phyloP scores from a whole-genome alignment of 2,888 invertebrate genomes.

The Orchesella flavescens region DNA sequence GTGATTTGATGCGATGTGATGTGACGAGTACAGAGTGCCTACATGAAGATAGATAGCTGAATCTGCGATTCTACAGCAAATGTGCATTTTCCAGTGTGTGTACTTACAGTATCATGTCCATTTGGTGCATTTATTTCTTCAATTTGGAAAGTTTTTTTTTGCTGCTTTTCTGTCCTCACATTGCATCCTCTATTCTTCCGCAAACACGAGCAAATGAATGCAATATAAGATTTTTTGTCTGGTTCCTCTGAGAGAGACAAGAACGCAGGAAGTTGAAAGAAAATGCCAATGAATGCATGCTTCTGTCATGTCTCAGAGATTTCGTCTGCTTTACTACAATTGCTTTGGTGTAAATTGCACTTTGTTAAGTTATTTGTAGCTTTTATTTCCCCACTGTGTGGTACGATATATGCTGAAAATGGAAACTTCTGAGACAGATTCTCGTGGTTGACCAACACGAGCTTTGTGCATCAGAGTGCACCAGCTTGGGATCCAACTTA shows the following conservation, averaged over 20 bases:
- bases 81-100: slow-evolving; percentile 4
- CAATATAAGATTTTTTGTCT: slow-evolving; percentile 47
- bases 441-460: slow-evolving; percentile 11
- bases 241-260: slow-evolving; percentile 1
- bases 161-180: slow-evolving; percentile 49
- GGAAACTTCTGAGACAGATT: not conserved
- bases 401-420: not conserved
- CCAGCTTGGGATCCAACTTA: slow-evolving; percentile 5
- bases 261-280: slow-evolving; percentile 41
- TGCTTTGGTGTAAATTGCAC: slow-evolving; percentile 57
- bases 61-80: not conserved
- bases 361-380: slow-evolving; percentile 59
- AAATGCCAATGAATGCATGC: slow-evolving; percentile 48
- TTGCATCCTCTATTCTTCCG: slow-evolving; percentile 24
- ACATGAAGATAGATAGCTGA: slow-evolving; percentile 1
- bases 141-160: slow-evolving; percentile 29
- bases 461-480: slow-evolving; percentile 9
- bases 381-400: slow-evolving; percentile 39
- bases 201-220: slow-evolving; percentile 54
- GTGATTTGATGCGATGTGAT: slow-evolving; percentile 41
- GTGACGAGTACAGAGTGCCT: slow-evolving; percentile 15
- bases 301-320: slow-evolving; percentile 46
- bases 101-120: slow-evolving; percentile 4
- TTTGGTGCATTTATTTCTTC: not conserved
- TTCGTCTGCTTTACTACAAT: slow-evolving; percentile 36